Percentiles rank a stretch among this genome's conserved stretches.
These are phyloP conservation scores for Drosophila virilis DNA, from an alignment of 1,140 invertebrate genomes.

Conservation along the genomic window DNA sequence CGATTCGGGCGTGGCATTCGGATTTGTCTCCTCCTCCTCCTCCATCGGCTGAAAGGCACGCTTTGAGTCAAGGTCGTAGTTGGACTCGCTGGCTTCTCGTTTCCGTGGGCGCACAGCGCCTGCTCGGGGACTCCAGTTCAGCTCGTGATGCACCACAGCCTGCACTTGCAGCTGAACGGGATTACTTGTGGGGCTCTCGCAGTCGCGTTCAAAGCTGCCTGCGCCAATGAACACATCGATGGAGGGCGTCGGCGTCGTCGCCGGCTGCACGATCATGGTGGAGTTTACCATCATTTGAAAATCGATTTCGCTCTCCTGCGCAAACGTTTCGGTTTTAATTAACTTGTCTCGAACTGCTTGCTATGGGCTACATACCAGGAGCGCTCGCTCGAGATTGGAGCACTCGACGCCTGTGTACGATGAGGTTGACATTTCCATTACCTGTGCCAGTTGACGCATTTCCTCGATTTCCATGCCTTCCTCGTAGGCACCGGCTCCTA, in stretches of 20 bases:
- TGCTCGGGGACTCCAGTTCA: constrained; percentile 58
- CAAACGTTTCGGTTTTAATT: background rate
- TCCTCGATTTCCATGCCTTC: constrained; percentile 58
- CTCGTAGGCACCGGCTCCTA: constrained; percentile 59
- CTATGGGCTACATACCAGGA: constrained; percentile 24
- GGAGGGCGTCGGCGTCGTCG: background rate
- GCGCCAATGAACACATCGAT: background rate
- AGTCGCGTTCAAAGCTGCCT: constrained; percentile 3
- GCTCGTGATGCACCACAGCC: constrained; percentile 60
- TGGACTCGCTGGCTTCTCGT: background rate
- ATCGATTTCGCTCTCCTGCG: constrained; percentile 54
- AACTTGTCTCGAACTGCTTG: too few species aligned
- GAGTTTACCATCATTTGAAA: constrained; percentile 47
- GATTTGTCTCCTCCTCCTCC: background rate
- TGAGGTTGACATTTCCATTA: constrained; percentile 41
- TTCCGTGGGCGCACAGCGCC: constrained; percentile 3
- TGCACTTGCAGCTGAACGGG: constrained; percentile 38
- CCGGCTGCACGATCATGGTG: constrained; percentile 53
- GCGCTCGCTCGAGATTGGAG: constrained; percentile 23
- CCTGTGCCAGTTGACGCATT: constrained; percentile 56
- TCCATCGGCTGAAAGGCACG: constrained; percentile 7
- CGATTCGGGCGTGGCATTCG: constrained; percentile 41
- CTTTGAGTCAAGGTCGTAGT: constrained; percentile 8
- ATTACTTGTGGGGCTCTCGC: constrained; percentile 33
- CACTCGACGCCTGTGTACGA: background rate